Evolutionary conservation across 2,113 vertebrate species (phyloP), one percentile per base, ranked within the genome.

Genomic region (Taxidea taxus): DNA sequence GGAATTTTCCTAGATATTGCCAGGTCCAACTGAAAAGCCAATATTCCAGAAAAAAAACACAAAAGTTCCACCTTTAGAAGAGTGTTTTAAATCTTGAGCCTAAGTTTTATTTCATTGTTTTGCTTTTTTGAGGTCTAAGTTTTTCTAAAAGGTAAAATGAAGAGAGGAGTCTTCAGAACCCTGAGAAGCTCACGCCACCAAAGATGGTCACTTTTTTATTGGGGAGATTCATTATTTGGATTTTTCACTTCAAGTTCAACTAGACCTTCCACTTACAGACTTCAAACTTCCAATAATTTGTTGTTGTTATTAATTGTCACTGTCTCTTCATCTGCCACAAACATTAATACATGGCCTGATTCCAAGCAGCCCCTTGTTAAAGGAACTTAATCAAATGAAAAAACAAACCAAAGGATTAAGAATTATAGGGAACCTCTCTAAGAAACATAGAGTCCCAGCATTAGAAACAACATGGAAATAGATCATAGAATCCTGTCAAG

Each of bases 341-440:
- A 96, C 0, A 7, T 94, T 92, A 89, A 89, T 74, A 95, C 96
- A 95, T 75, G 31, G 97, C 78, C 81, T 78, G 64, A 21, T 42
- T 97, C 82, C 82, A 97, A 86, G 94, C 87, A 97, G 56, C 87
- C 87, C 62, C 81, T 95, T 90, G 66, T 97, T 80, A 98, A 96
- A 98, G 89, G 37, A 91, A 94, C 66, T 94, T 98, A 94, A 97
- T 95, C 97, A 98, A 98, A 89, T 51, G 75, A 97, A 64, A 47
- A 95, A 93, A 74, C 64, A 87, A 98, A 95, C 42, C 51, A 95
- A 2, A 91, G 3, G 14, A 92, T 80, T 81, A 97, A 93, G 85
- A 93, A 87, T 87, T 81, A 60, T 37, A 70, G n/a, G 56, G 81
- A 68, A 91, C 31, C 54, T 90, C 66, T 62, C 72, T 0, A 0